These are phyloP conservation scores for Sylvilagus bachmani DNA, from an alignment of 2,113 vertebrate genomes.

Conservation along the genomic window DNA sequence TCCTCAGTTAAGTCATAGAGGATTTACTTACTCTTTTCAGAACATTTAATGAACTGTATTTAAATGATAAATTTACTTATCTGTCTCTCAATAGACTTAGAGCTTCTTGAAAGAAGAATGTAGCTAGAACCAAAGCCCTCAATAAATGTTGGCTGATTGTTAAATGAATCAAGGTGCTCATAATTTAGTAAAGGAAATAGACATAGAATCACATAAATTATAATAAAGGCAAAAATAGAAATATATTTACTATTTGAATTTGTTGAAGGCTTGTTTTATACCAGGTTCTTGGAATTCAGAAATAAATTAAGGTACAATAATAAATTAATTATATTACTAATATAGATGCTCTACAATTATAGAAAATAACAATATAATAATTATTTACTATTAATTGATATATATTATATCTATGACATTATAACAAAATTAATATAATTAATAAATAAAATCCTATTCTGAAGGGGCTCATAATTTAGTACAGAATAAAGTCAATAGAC, in stretches of 20 bases:
- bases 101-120: neutral
- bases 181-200: too few species aligned
- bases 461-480: constrained; percentile 28
- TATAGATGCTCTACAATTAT: neutral
- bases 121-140: constrained; percentile 8
- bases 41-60: neutral
- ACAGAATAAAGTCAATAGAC: constrained; percentile 18
- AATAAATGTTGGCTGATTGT: neutral
- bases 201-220: too few species aligned
- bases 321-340: constrained; percentile 36
- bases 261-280: neutral
- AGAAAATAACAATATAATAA: constrained; percentile 13
- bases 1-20: neutral
- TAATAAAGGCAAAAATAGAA: too few species aligned
- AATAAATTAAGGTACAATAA: constrained; percentile 25
- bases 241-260: neutral
- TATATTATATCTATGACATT: too few species aligned
- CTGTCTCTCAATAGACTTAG: neutral
- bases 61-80: neutral
- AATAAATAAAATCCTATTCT: neutral
- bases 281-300: neutral
- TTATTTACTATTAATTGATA: neutral
- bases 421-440: neutral
- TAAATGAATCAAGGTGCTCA: too few species aligned
- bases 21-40: neutral